Conservation (phyloP, 2,888 invertebrate genomes). For the Mycogona germanica region DNA sequence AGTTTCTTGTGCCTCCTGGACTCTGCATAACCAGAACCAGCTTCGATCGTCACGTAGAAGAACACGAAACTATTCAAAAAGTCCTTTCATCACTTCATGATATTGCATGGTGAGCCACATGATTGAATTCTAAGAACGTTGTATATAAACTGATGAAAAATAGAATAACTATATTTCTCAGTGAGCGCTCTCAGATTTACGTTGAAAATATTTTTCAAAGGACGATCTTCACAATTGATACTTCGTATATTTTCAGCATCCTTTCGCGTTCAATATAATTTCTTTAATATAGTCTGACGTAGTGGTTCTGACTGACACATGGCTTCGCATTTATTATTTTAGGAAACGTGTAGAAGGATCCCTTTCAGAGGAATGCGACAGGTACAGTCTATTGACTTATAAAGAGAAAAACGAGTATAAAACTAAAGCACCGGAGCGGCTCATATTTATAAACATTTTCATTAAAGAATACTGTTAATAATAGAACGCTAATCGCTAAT, state of each 20-base stretch:
- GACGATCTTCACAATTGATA: too few species aligned
- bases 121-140: background rate
- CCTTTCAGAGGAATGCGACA: slow-evolving; percentile 1
- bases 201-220: too few species aligned
- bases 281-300: too few species aligned
- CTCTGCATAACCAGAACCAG: slow-evolving; percentile 54
- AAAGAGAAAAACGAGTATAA: slow-evolving; percentile 8
- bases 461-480: too few species aligned
- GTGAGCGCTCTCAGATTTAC: too few species aligned
- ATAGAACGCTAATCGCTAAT: slow-evolving; percentile 5
- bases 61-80: slow-evolving; percentile 37
- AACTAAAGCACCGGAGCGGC: background rate
- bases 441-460: background rate
- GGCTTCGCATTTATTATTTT: too few species aligned
- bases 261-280: too few species aligned
- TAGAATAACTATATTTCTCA: background rate
- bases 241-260: too few species aligned
- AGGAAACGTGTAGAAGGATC: background rate
- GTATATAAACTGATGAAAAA: background rate
- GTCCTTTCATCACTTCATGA: too few species aligned
- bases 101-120: too few species aligned
- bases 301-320: too few species aligned
- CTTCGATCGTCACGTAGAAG: slow-evolving; percentile 45
- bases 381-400: slow-evolving; percentile 1
- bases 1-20: slow-evolving; percentile 52